Evolutionary conservation across 2,113 vertebrate genomes (phyloP).

Genomic region (Alaudala cheleensis): DNA sequence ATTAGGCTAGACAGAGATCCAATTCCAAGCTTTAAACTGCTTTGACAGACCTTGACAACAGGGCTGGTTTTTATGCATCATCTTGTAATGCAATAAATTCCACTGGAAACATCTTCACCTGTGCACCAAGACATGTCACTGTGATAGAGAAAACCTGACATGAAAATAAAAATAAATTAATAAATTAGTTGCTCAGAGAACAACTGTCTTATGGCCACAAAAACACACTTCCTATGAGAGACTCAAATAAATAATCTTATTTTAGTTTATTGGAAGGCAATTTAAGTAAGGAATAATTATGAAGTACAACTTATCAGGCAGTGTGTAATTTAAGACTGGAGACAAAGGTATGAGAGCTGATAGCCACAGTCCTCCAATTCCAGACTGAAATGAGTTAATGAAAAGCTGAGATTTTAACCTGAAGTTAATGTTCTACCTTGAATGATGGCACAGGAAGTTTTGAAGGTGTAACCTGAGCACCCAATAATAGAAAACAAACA

Average conservation of each 20-base stretch:
- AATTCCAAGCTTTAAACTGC: not conserved
- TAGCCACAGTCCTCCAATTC: not conserved
- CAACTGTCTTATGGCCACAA: not conserved
- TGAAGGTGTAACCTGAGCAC: not conserved
- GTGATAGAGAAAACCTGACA: not conserved
- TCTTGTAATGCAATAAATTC: not conserved
- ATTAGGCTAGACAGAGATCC: not conserved
- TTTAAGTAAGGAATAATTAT: conserved; percentile 21
- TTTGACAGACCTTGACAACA: not conserved
- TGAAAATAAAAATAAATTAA: not conserved
- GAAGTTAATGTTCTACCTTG: not conserved
- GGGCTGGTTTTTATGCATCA: not conserved
- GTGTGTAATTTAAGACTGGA: not conserved
- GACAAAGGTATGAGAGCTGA: not conserved
- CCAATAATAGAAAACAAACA: not conserved
- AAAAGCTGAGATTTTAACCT: not conserved
- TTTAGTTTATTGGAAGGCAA: conserved; percentile 6
- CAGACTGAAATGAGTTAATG: conserved; percentile 1
- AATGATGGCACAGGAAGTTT: not conserved
- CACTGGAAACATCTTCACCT: not conserved
- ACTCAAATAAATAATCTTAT: not conserved
- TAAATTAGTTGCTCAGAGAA: not conserved
- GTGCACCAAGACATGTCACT: not conserved
- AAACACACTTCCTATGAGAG: not conserved
- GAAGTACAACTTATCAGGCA: not conserved